Base-by-base conservation (phyloP, 2,888 invertebrate genomes). In the Lomographa bimaculata region DNA sequence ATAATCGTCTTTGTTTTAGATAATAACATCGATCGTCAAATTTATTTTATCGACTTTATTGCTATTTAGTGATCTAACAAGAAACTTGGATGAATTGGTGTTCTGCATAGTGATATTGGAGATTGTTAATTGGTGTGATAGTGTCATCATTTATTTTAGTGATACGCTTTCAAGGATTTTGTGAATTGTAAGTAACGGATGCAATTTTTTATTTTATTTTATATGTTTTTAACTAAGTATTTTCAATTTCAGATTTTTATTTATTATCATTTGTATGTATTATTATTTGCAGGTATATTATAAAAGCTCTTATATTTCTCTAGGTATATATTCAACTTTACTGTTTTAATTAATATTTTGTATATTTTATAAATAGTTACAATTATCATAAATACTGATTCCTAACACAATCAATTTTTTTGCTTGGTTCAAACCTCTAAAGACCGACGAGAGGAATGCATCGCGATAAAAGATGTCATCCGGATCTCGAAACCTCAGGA, bases 401-500 rank as follows among this genome's bases (percentile, higher is more conserved):
- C 14, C 14, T 14, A 14, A 14, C 4, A 12, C 16, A 29, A 27
- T 17, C 23, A 10, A 20, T 34, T 42, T 3, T 53, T 49, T 67
- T 69, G 69, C 70, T 70, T 56, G 67, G 67, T 63, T 67, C 60
- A 71, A 74, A 69, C 71, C 74, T 60, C 72, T 73, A 74, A 76
- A 79, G 75, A 76, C 72, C 71, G 68, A 61, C 56, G 69, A 72
- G 68, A 64, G 80, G 83, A 86, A 86, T 85, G 81, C 80, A 79
- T 83, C 79, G 77, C 76, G 85, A 87, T 87, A 85, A 85, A 85
- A 75, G 81, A 86, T 86, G 85, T 86, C 86, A 86, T 84, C 83
- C 82, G 76, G 79, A 84, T 80, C 78, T 76, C 70, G 68, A 66
- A 73, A 74, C 73, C 67, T 68, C 70, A 75, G 71, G 62, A 71